phyloP scores from a whole-genome alignment of 1,140 invertebrate genomes.

The Goniozus legneri region DNA sequence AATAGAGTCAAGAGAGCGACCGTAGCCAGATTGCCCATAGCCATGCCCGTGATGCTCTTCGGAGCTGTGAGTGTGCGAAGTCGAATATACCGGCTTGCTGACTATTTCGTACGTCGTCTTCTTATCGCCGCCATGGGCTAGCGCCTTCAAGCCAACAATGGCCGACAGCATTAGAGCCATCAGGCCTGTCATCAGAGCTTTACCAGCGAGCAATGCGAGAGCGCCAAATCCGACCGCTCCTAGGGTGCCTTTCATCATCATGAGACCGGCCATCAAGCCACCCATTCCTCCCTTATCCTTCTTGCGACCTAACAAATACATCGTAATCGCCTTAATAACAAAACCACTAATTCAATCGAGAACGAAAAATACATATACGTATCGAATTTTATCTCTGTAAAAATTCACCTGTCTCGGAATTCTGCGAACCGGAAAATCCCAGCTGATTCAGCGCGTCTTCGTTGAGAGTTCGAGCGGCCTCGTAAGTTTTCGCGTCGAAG shows the following conservation, averaged over 20 bases:
- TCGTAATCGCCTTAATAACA: background rate
- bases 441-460: slow-evolving; percentile 46
- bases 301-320: slow-evolving; percentile 48
- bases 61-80: slow-evolving; percentile 68
- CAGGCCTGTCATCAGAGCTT: slow-evolving; percentile 77
- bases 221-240: slow-evolving; percentile 73
- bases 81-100: slow-evolving; percentile 73
- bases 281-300: slow-evolving; percentile 47
- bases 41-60: slow-evolving; percentile 63
- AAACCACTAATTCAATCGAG: background rate
- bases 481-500: slow-evolving; percentile 62
- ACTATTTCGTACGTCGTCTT: slow-evolving; percentile 81
- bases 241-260: slow-evolving; percentile 63
- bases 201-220: slow-evolving; percentile 74
- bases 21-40: slow-evolving; percentile 55
- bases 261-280: slow-evolving; percentile 46
- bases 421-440: slow-evolving; percentile 27
- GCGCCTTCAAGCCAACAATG: slow-evolving; percentile 70
- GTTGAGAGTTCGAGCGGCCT: slow-evolving; percentile 54
- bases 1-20: slow-evolving; percentile 55
- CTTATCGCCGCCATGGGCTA: slow-evolving; percentile 64
- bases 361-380: too few relatives aligned
- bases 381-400: too few relatives aligned
- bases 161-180: slow-evolving; percentile 76
- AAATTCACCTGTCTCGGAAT: slow-evolving; percentile 38